Percentiles rank a stretch among this genome's conserved stretches.
Evolutionary conservation across 2,113 vertebrate genomes (phyloP).

Genomic region (Mesitornis unicolor): DNA sequence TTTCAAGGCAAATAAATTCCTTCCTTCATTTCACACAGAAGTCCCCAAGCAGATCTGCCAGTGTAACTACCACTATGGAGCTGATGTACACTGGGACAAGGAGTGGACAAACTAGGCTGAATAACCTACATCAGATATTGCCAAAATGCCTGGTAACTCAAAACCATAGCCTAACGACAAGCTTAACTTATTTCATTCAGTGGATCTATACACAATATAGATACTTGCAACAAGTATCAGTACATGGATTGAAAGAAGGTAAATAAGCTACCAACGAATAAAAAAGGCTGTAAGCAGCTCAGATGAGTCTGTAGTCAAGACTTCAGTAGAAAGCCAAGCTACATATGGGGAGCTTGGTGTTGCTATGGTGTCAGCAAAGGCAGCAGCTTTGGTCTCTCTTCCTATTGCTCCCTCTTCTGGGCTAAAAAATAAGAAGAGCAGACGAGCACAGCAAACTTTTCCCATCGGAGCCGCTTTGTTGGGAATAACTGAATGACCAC

Average conservation of each 20-base stretch:
- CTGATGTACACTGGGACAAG: background rate
- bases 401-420: slow-evolving; percentile 38
- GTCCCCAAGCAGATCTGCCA: background rate
- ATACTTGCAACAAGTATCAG: background rate
- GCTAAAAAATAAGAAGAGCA: background rate
- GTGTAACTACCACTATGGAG: background rate
- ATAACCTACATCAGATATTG: background rate
- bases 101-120: background rate
- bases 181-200: background rate
- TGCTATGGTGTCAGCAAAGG: background rate
- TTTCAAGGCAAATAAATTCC: background rate
- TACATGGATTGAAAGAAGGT: background rate
- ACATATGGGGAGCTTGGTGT: accelerated
- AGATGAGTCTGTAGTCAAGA: accelerated
- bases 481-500: accelerated
- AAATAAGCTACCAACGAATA: background rate
- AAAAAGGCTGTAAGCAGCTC: background rate
- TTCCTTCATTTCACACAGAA: background rate
- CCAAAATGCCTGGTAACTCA: accelerated
- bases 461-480: background rate
- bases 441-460: background rate
- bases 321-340: background rate
- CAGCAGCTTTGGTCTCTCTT: background rate
- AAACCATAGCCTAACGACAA: background rate
- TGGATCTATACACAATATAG: background rate